Conservation (phyloP, 2,113 vertebrate genomes). For the Silurus glanis region DNA sequence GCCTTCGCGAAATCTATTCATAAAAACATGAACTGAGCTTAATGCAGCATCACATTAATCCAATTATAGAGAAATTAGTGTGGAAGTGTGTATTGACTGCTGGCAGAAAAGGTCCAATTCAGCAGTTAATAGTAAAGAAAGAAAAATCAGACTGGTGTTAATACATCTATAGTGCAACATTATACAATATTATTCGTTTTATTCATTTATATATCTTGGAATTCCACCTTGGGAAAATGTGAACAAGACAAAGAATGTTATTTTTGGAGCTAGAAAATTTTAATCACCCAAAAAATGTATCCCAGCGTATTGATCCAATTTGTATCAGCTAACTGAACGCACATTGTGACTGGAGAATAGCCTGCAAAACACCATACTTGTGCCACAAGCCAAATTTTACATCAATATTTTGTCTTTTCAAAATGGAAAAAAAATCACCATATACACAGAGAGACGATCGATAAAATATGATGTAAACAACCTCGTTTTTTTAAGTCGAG, state of each 20-base stretch:
- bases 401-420: neutral
- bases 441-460: neutral
- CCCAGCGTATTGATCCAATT: neutral
- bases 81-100: neutral
- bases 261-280: neutral
- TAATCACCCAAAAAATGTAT: neutral
- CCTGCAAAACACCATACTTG: neutral
- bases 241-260: neutral
- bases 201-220: neutral
- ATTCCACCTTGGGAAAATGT: neutral
- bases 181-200: neutral
- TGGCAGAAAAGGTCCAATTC: conserved; percentile 1
- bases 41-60: neutral
- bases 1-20: neutral
- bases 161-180: neutral
- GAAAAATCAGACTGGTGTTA: neutral
- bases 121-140: neutral
- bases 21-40: neutral
- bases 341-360: neutral
- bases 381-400: neutral
- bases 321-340: neutral
- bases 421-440: neutral
- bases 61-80: conserved; percentile 4
- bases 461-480: neutral
- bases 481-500: neutral